Percentiles rank a stretch among this genome's conserved stretches.
Conservation (phyloP, 2,113 vertebrate genomes). For the Raja brachyura region DNA sequence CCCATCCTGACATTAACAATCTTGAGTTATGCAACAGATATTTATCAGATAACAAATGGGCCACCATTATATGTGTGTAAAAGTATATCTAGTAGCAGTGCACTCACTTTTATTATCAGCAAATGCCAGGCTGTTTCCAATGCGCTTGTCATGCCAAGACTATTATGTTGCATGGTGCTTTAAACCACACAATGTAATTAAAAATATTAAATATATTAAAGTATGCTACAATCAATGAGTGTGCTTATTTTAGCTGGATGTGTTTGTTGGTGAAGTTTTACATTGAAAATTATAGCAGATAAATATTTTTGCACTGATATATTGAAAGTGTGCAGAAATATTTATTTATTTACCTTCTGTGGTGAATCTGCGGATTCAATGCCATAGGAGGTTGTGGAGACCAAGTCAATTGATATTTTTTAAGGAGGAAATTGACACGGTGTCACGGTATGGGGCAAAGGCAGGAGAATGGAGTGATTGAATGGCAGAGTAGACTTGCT, state of each 20-base stretch:
- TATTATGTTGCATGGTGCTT: neutral
- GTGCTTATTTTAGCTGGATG: neutral
- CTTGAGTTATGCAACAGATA: neutral
- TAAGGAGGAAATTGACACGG: no score
- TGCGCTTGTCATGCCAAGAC: neutral
- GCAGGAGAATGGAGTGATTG: no score
- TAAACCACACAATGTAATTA: neutral
- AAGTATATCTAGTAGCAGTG: neutral
- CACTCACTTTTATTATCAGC: slow-evolving; percentile 25
- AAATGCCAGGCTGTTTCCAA: neutral
- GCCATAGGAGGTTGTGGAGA: no score
- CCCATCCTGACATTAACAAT: slow-evolving; percentile 9
- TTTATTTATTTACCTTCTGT: no score
- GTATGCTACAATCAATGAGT: neutral
- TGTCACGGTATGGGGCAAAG: no score
- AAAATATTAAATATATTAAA: neutral
- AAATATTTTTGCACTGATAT: neutral
- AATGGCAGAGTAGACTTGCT: no score
- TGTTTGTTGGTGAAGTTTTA: slow-evolving; percentile 8
- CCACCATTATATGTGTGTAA: neutral
- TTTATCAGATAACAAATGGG: slow-evolving; percentile 3
- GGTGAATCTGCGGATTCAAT: no score
- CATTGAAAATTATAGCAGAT: neutral
- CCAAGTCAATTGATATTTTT: no score
- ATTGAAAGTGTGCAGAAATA: neutral